Conservation (phyloP, 2,113 vertebrate genomes). For the Corvus moneduloides region DNA sequence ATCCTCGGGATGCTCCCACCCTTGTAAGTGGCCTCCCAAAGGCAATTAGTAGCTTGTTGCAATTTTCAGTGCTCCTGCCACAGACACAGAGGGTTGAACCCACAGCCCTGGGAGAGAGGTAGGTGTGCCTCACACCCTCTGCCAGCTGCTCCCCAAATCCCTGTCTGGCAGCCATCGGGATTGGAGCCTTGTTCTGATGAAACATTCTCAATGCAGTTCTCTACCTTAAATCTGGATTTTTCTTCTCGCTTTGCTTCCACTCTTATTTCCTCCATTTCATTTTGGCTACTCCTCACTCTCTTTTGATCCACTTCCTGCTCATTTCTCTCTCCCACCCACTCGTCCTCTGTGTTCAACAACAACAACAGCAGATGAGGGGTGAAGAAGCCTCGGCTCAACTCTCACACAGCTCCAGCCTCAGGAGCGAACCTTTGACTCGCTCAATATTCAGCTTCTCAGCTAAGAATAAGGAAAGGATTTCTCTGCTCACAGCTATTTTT, state of each 20-base stretch:
- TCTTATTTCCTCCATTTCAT: background rate
- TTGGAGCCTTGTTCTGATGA: background rate
- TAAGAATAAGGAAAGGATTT: background rate
- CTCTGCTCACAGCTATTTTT: background rate
- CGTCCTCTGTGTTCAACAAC: background rate
- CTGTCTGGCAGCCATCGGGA: background rate
- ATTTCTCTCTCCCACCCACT: background rate
- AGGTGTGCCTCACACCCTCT: background rate
- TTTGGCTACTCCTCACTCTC: background rate
- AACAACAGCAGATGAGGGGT: background rate
- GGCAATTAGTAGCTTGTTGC: conserved; percentile 5
- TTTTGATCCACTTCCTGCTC: background rate
- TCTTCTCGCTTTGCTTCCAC: background rate
- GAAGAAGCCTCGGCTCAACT: background rate
- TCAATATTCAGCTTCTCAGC: background rate
- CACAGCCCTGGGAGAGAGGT: background rate
- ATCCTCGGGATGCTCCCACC: background rate
- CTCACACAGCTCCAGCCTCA: background rate
- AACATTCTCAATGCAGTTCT: background rate
- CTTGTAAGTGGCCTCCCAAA: background rate
- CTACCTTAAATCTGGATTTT: background rate
- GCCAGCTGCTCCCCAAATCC: background rate
- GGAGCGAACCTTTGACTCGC: rapidly evolving
- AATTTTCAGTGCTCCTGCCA: background rate
- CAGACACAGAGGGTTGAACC: background rate